Base-by-base conservation (phyloP, 1,140 invertebrate genomes). In the Atta texana region DNA sequence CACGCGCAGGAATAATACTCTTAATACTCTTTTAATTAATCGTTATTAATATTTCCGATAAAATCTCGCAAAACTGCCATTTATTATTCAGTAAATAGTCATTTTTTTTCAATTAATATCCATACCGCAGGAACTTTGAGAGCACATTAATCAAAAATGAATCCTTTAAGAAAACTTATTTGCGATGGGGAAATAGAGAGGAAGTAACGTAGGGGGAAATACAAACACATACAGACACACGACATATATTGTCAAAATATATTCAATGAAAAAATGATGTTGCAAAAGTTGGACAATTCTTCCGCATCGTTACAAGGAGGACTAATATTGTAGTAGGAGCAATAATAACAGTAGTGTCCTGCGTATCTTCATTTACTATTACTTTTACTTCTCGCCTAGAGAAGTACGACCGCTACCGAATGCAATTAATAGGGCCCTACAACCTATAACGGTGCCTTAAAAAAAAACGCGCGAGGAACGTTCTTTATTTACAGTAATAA, bases 191-290 rank as follows among this genome's bases (percentile, higher is more conserved):
- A 12, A 16, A 68, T 44, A 5, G 21, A 31, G 16, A 31, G n/a
- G 59, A 10, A 3, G 16, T 28, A 28, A 31, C 14, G n/a, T 24
- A 53, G 18, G 64, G 63, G 75, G 64, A 44, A 44, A 39, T 39
- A 44, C 64, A 88, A 55, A 68, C 55, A 61, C 68, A 82, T 61
- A 85, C 39, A 90, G 61, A 88, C 71, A 61, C 34, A 85, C 88
- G 72, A 24, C 39, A 71, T 92, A 91, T 93, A 93, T 93, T 92
- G 92, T 93, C 92, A 93, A 93, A 93, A 93, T 93, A 93, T 93
- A 93, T 93, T 93, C 90, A 92, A 93, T 93, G 92, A 92, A 93
- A 93, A 92, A 93, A 92, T 93, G 90, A 93, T 93, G 88, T 92
- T 93, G 91, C 92, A 92, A 92, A 93, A 91, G 55, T 93, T 90